These are phyloP conservation scores for Mixornis gularis DNA, from an alignment of 2,113 vertebrate genomes.

Conservation along the genomic window DNA sequence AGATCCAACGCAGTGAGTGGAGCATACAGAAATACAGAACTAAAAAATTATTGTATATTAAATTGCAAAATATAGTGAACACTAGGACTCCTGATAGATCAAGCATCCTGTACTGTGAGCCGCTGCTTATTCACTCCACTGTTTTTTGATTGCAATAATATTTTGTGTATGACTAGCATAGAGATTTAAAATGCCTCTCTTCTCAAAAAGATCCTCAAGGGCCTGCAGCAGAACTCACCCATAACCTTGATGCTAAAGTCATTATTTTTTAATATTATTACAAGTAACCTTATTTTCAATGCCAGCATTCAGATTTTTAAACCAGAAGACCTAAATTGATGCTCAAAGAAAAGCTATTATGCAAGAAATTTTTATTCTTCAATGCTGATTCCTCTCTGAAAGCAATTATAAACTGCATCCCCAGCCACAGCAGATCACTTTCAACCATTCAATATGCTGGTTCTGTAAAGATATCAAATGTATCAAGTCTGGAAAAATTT, in stretches of 20 bases:
- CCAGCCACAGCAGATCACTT: not conserved
- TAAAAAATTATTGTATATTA: conserved; percentile 47
- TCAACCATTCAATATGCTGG: not conserved
- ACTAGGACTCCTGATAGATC: conserved; percentile 6
- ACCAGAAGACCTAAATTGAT: not conserved
- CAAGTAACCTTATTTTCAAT: conserved; percentile 18
- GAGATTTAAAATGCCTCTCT: conserved; percentile 50
- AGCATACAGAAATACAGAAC: conserved; percentile 56
- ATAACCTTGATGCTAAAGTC: conserved; percentile 5
- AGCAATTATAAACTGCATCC: conserved; percentile 1
- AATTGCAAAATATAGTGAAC: conserved; percentile 57
- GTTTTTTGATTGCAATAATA: conserved; percentile 39
- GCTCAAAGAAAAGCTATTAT: not conserved
- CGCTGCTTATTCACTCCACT: conserved; percentile 31
- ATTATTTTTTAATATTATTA: conserved; percentile 41
- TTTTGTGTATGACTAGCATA: conserved; percentile 5
- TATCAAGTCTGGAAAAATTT: not conserved
- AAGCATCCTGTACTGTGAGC: conserved; percentile 3
- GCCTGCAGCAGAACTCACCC: conserved; percentile 25
- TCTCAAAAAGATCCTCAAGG: not conserved
- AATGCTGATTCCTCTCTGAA: conserved; percentile 1
- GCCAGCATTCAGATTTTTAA: conserved; percentile 27
- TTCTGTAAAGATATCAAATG: not conserved
- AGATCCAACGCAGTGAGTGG: conserved; percentile 55
- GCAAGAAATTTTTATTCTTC: not conserved